Conservation (phyloP, 23 tunicate genomes). For the Diplosoma virens region DNA sequence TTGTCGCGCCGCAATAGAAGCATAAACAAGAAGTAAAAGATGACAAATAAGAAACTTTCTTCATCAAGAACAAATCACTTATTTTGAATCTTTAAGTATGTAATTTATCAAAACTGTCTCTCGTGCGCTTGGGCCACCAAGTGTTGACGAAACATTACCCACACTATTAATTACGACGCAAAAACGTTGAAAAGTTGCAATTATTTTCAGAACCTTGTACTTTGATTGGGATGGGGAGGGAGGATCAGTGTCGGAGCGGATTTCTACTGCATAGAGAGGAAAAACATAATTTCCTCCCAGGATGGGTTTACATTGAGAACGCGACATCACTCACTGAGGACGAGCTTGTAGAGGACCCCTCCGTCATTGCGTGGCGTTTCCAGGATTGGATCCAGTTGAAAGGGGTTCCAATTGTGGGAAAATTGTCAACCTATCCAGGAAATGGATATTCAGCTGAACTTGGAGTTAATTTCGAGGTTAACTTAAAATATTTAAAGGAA, state of each 20-base stretch:
- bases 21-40: too few relatives aligned
- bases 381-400: slow-evolving; percentile 76
- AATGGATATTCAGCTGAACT: slow-evolving; percentile 98
- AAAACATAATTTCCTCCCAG: slow-evolving; percentile 46
- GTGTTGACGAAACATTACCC: too few relatives aligned
- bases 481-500: too few relatives aligned
- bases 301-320: slow-evolving; percentile 43
- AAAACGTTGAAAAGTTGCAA: too few relatives aligned
- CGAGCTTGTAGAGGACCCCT: slow-evolving; percentile 55
- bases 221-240: slow-evolving; percentile 13
- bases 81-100: too few relatives aligned
- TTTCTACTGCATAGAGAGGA: slow-evolving; percentile 51
- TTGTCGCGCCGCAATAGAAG: too few relatives aligned
- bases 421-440: slow-evolving; percentile 75
- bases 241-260: slow-evolving; percentile 28
- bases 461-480: slow-evolving; percentile 84
- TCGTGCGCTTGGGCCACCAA: not conserved
- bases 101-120: too few relatives aligned
- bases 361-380: slow-evolving; percentile 69
- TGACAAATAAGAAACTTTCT: too few relatives aligned
- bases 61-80: too few relatives aligned
- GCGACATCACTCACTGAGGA: slow-evolving; percentile 36
- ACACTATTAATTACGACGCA: too few relatives aligned
- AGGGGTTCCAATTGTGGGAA: slow-evolving; percentile 85
- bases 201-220: slow-evolving; percentile 66